These are phyloP conservation scores for Bos javanicus DNA, from an alignment of 2,113 vertebrate species.

Conservation along the genomic window DNA sequence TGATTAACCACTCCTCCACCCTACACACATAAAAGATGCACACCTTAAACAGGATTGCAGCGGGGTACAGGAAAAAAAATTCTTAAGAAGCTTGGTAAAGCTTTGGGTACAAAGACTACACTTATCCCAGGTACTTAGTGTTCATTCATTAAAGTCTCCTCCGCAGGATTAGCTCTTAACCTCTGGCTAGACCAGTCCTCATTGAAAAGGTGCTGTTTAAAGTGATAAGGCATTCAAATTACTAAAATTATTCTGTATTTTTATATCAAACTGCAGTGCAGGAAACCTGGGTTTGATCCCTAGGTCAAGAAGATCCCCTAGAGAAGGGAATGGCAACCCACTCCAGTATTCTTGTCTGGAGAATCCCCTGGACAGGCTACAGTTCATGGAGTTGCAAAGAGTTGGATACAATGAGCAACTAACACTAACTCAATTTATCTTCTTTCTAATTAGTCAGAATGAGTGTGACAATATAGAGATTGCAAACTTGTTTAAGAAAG, in stretches of 20 bases:
- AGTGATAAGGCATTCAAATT: neutral
- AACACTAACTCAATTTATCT: neutral
- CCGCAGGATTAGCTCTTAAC: neutral
- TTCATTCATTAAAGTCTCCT: neutral
- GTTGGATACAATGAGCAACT: neutral
- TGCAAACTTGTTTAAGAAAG: neutral
- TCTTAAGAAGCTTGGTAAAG: neutral
- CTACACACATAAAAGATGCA: neutral
- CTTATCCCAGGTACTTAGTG: neutral
- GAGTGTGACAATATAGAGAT: neutral
- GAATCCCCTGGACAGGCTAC: neutral
- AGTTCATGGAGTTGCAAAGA: neutral
- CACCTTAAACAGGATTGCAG: neutral
- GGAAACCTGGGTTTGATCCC: neutral
- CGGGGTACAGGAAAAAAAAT: neutral
- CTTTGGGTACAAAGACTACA: neutral
- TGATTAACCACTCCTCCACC: neutral
- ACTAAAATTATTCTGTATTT: neutral
- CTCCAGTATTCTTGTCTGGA: neutral
- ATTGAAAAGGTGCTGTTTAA: neutral
- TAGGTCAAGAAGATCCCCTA: neutral
- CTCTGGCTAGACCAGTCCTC: neutral
- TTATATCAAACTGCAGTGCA: neutral
- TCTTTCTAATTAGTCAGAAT: neutral
- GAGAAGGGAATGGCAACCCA: neutral